Evolutionary conservation across 1,140 invertebrate genomes (phyloP), one percentile per base, ranked within the genome.

Genomic region (Delia radicum): DNA sequence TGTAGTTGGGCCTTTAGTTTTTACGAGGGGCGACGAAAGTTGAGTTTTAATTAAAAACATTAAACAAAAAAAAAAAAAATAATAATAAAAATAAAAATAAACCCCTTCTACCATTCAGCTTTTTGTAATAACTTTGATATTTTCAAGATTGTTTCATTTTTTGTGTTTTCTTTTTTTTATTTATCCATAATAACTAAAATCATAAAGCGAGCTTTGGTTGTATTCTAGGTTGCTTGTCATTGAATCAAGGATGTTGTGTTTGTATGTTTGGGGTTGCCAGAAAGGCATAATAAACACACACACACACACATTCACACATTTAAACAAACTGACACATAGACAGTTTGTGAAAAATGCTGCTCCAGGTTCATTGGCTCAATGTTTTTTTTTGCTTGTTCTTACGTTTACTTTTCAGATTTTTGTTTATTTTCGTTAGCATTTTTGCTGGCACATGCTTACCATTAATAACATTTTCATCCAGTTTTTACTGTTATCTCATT

Each of bases 401-500:
- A 15, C 12, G 37, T 42, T 42, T n/a, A 10, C 12, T 42, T 42
- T 42, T 42, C 18, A 55, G 18, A 10, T 55, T 55, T n/a, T 55
- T 55, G 21, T 4, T 33, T 48, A n/a, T 18, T 18, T 48, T 48
- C 15, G 46, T 48, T 55, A 15, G 6, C n/a, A 15, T 48, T 48
- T 13, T 18, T 24, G 18, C 7, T 55, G 48, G n/a, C 48, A 21
- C 48, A 55, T 55, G 48, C 21, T 55, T 55, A 24, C n/a, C 48
- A 55, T 55, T 55, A 55, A 55, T 21, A 55, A 18, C 2, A 55
- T 55, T 55, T 55, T 55, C 48, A 55, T 21, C 48, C n/a, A 55
- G 48, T 55, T 55, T 8, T 69, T 69, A 33, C 29, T 69, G 65
- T 69, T 69, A 33, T 69, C 65, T 69, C 18, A 26, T 69, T 69